Conservation (phyloP, 2,113 vertebrate genomes). For the Gallinago paraguaiae region DNA sequence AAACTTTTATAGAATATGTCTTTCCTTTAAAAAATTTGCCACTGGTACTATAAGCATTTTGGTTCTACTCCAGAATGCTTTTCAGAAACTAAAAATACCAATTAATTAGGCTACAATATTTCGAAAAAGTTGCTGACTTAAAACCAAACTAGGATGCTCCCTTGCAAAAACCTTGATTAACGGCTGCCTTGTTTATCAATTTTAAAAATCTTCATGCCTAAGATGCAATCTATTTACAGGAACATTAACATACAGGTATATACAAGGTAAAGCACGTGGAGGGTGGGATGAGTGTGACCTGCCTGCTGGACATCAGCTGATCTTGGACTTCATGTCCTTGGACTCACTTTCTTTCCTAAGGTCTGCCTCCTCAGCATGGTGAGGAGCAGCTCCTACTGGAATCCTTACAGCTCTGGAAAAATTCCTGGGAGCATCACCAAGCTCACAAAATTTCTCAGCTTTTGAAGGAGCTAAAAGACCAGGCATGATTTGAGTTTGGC, state of each 20-base stretch:
- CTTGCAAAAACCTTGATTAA: neutral
- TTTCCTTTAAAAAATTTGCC: neutral
- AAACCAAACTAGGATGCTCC: neutral
- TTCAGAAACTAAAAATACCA: neutral
- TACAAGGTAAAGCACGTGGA: neutral
- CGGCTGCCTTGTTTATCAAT: neutral
- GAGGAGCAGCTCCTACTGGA: neutral
- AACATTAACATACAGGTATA: neutral
- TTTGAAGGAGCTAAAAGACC: neutral
- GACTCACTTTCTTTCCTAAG: neutral
- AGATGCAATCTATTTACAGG: neutral
- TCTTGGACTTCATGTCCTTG: rapidly evolving
- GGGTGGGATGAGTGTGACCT: neutral
- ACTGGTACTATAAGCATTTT: neutral
- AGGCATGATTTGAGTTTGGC: neutral
- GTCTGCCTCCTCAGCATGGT: neutral
- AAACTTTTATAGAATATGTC: neutral
- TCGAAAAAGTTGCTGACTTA: neutral
- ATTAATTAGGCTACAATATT: neutral
- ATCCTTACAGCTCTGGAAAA: neutral
- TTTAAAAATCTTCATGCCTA: neutral
- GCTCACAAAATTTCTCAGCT: neutral
- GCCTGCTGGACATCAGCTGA: neutral
- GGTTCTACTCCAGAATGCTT: neutral
- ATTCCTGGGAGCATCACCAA: neutral